Evolutionary conservation across 1,140 invertebrate species (phyloP).

Genomic region (Mylabris phalerata): DNA sequence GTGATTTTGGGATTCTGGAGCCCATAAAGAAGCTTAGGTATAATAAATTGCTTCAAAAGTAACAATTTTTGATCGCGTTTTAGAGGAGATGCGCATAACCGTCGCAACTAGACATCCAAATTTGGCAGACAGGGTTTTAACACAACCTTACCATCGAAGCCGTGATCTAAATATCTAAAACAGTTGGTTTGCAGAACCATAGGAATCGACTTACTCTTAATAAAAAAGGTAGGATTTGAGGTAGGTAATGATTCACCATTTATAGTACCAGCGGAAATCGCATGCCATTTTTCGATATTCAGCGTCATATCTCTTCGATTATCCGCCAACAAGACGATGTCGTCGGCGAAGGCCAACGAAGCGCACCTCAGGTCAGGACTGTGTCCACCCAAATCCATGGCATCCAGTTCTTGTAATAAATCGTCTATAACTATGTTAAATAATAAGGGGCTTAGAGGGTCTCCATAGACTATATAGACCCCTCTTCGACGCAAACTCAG

Average conservation of each 20-base stretch:
- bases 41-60: too few species aligned
- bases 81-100: not conserved
- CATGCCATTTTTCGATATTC: slow-evolving; percentile 35
- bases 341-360: too few species aligned
- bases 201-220: slow-evolving; percentile 1
- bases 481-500: too few species aligned
- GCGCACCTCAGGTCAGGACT: too few species aligned
- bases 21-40: too few species aligned
- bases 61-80: too few species aligned
- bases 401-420: slow-evolving; percentile 18
- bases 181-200: slow-evolving; percentile 19
- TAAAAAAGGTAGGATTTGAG: not conserved
- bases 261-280: slow-evolving; percentile 19
- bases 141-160: slow-evolving; percentile 24
- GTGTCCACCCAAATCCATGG: too few species aligned
- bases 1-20: too few species aligned
- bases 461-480: too few species aligned
- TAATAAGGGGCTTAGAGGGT: slow-evolving; percentile 41
- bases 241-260: not conserved
- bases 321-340: too few species aligned
- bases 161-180: slow-evolving; percentile 36
- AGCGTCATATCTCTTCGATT: slow-evolving; percentile 9
- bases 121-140: not conserved
- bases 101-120: too few species aligned
- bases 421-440: slow-evolving; percentile 45